Base-by-base conservation (phyloP, 2,888 invertebrate genomes). In the Onchidella celtica region DNA sequence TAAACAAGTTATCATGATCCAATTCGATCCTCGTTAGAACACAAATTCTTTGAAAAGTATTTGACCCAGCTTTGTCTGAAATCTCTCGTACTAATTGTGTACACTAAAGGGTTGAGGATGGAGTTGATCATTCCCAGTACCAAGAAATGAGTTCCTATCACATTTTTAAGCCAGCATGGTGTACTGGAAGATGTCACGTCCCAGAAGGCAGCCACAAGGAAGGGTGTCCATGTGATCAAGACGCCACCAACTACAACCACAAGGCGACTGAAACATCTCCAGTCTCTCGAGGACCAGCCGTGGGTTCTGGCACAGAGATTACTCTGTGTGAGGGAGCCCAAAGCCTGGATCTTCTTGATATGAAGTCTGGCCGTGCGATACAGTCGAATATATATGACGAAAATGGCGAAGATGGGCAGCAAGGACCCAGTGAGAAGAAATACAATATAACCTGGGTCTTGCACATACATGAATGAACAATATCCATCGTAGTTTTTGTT, bases 111-210 rank as follows among this genome's bases (percentile, higher is more conserved):
- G 79, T 91, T 90, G 9, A 90, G 85, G 72, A 90, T 88, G 9
- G 90, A 90, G 83, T 91, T 91, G 3, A 88, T 87, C 75, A 88
- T 89, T 1, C 90, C 90, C 29, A 91, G 83, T n/a, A 88, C 79
- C 47, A 90, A 78, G 14, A 90, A 76, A 84, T 90, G 86, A 0
- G 89, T 89, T 29, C 89, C 88, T 24, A 88, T 83, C 21, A 89
- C 82, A 29, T 87, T 87, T 55, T 88, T 87, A 9, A 90, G 78
- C 32, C 74, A 76, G 47, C 89, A 90, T 9, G 82, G 75, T 17
- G 80, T 63, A 11, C 83, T 63, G 9, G 77, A 72, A 3, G 73
- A 68, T n/a, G 85, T 69, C 3, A 87, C 70, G 73, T 87, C 85
- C 11, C 86, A 81, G 3, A 87, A 34, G 6, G 89, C 85, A 32